Evolutionary conservation across 2,113 vertebrate species (phyloP), one percentile per base, ranked within the genome.

Genomic region (Podiceps cristatus): DNA sequence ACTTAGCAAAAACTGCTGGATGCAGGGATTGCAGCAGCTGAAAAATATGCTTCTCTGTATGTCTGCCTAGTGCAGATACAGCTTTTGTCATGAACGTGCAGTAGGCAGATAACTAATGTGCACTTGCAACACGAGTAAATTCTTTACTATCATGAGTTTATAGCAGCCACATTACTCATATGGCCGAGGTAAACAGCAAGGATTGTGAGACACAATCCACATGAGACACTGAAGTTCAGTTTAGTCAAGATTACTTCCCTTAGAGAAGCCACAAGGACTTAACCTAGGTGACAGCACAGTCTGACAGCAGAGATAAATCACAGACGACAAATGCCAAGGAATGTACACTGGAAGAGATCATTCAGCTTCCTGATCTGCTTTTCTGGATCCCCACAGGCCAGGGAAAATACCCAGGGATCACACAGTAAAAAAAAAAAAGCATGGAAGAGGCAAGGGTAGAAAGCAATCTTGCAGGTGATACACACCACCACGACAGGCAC

Each of bases 1-100:
- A 91, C n/a, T 74, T 50, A n/a, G 64, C 76, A 95, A 77, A 90
- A 90, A 82, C 19, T 86, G 80, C 23, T 71, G 35, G 33, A 56
- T 44, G 35, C 25, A 28, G 50, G 12, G 66, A 64, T 22, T 72
- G 47, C 35, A 75, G 49, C 35, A 87, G 64, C 52, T 87, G 66
- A 71, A 64, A 81, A 91, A 45, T 15, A 56, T 27, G n/a, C 49
- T 71, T 53, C 76, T 53, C 92, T 56, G 11, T 80, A 1, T 16
- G 13, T 52, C 35, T 76, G 42, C 27, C 56, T 90, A 68, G 59
- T 2, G 0, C 20, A 74, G 60, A 42, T n/a, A 59, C n/a, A 89
- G 66, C 50, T 33, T 67, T 80, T 2, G 0, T 25, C 56, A 56
- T 6, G n/a, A 82, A 53, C 0, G 0, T 9, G 27, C 35, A 88